These are phyloP conservation scores for Melitaea cinxia DNA, from an alignment of 1,140 invertebrate species.

Conservation along the genomic window DNA sequence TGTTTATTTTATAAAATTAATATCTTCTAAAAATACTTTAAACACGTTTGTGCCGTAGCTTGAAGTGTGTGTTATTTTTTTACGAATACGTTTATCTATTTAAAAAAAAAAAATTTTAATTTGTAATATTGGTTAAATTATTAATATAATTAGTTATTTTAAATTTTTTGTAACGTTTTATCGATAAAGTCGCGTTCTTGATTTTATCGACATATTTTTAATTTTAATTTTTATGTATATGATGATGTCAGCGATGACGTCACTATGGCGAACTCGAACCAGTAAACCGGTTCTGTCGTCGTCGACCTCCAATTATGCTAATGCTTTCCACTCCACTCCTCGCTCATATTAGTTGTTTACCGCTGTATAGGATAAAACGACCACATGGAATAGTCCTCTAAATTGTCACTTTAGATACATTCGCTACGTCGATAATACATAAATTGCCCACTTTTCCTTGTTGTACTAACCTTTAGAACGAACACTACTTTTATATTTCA, in stretches of 20 bases:
- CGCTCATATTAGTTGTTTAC: slow-evolving; percentile 25
- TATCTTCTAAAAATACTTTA: too few species aligned
- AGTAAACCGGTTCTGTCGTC: slow-evolving; percentile 62
- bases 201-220: not conserved
- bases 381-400: not conserved
- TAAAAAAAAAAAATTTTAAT: too few species aligned
- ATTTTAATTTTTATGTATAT: not conserved
- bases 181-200: not conserved
- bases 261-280: slow-evolving; percentile 48
- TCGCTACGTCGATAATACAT: not conserved
- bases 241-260: slow-evolving; percentile 74
- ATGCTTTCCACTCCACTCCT: slow-evolving; percentile 56
- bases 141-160: too few species aligned
- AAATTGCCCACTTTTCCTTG: too few species aligned
- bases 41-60: too few species aligned
- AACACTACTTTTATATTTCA: not conserved
- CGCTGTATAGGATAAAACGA: slow-evolving; percentile 6
- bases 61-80: too few species aligned
- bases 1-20: not conserved
- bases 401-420: not conserved
- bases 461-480: not conserved
- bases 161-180: too few species aligned
- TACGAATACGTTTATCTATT: too few species aligned
- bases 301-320: slow-evolving; percentile 77
- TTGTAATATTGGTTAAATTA: too few species aligned